Conservation (phyloP, 2,797 vertebrate species). For the Cirrhinus molitorella region DNA sequence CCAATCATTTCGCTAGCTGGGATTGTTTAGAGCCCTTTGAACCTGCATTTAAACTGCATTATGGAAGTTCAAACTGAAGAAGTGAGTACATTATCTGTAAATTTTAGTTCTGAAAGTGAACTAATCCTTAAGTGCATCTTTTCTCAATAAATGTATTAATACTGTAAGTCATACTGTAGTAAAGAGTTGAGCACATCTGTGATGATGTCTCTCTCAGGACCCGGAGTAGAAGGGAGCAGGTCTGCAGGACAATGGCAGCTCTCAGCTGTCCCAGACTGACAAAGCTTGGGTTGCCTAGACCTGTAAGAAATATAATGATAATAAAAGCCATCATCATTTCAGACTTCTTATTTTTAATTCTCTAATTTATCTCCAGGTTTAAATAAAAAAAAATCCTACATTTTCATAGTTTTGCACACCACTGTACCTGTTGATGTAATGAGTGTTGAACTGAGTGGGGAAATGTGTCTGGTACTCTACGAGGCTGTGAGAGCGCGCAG, state of each 20-base stretch:
- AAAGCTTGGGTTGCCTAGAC: constrained; percentile 27
- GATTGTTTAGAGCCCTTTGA: too few relatives aligned
- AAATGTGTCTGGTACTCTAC: constrained; percentile 80
- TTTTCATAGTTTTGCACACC: neutral
- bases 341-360: neutral
- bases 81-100: too few relatives aligned
- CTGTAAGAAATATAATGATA: constrained; percentile 53
- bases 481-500: constrained; percentile 81
- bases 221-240: neutral
- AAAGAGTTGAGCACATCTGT: constrained; percentile 66
- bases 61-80: too few relatives aligned
- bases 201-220: constrained; percentile 64
- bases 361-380: neutral
- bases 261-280: constrained; percentile 27
- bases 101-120: too few relatives aligned
- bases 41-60: too few relatives aligned
- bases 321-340: neutral
- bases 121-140: too few relatives aligned
- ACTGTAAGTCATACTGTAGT: constrained; percentile 37
- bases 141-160: too few relatives aligned
- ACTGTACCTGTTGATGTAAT: constrained; percentile 74
- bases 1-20: too few relatives aligned
- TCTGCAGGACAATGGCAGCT: neutral
- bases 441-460: constrained; percentile 71
- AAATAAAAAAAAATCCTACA: neutral